Evolutionary conservation across 2,113 vertebrate genomes (phyloP), one percentile per base, ranked within the genome.

Genomic region (Corapipo altera): DNA sequence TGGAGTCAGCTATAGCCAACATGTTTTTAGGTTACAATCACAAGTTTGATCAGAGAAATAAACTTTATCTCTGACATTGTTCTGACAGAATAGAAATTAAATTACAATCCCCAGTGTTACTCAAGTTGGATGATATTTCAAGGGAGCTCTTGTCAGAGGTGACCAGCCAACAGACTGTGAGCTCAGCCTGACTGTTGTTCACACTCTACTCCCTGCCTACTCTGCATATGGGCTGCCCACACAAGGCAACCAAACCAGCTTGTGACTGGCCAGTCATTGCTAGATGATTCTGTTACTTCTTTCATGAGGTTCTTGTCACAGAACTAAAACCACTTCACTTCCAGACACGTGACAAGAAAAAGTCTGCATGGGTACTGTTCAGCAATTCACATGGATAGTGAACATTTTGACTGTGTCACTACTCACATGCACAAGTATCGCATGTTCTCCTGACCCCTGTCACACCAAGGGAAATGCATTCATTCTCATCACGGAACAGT

Each of bases 381-480:
- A 75, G 54, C 2, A 5, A 67, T 48, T 74, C 65, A 43, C 30
- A 23, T 1, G 15, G 16, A 54, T 7, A 85, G 28, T 3, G 11
- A 57, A n/a, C 13, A 52, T 66, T 66, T 54, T 35, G n/a, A 26
- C 54, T 32, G 15, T 16, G 8, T 51, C 46, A 37, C 18, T 48
- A 65, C 5, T 43, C 24, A 17, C 14, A 16, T 2, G 15, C 15
- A 55, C 6, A 70, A 39, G 5, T 49, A 52, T n/a, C 5, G 5
- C 21, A 23, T 4, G 12, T 32, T 69, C 13, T 43, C 32, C 74
- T 78, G 41, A 70, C 2, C 2, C 10, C 10, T 37, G 28, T 9
- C 20, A 22, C 23, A 33, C 26, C 13, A 21, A 0, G 11, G 18
- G 30, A 58, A 27, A 46, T 1, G 1, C 13, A 33, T 19, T 26